A percentile compares a stretch with the other conserved stretches of the same genome.
Conservation (phyloP, 1,140 invertebrate species). For the Atta cephalotes region DNA sequence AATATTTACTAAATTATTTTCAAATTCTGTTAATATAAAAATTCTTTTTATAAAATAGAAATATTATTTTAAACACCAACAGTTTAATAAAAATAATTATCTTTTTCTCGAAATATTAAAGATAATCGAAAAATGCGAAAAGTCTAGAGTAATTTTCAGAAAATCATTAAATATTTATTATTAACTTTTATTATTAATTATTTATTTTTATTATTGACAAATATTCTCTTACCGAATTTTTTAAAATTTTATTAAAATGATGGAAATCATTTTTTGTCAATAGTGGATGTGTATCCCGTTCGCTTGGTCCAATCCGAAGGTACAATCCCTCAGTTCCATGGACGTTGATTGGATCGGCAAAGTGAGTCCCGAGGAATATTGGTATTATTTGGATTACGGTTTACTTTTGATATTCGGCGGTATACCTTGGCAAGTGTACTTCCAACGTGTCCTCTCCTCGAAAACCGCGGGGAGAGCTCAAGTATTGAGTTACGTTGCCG, state of each 20-base stretch:
- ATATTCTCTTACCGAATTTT: neutral
- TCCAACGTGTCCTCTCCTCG: conserved; percentile 98
- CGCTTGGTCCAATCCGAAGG: conserved; percentile 94
- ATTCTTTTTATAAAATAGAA: neutral
- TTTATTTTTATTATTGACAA: neutral
- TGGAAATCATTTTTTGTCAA: conserved; percentile 41
- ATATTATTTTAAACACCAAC: neutral
- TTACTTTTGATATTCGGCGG: conserved; percentile 98
- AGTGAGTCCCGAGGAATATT: conserved; percentile 91
- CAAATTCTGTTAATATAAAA: neutral
- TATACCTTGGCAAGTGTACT: conserved; percentile 99
- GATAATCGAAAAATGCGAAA: neutral
- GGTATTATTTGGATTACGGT: conserved; percentile 96
- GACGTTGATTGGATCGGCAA: conserved; percentile 96
- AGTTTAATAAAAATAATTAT: neutral
- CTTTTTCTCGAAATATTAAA: neutral
- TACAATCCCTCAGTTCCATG: conserved; percentile 91
- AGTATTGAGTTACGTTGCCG: conserved; percentile 98
- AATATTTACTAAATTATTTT: neutral
- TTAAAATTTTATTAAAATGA: neutral
- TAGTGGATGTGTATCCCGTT: conserved; percentile 99
- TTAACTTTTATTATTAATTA: neutral
- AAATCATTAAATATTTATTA: neutral
- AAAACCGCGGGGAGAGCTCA: conserved; percentile 97
- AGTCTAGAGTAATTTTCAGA: neutral